phyloP scores from a whole-genome alignment of 2,113 vertebrate genomes.

The Lepisosteus osseus region DNA sequence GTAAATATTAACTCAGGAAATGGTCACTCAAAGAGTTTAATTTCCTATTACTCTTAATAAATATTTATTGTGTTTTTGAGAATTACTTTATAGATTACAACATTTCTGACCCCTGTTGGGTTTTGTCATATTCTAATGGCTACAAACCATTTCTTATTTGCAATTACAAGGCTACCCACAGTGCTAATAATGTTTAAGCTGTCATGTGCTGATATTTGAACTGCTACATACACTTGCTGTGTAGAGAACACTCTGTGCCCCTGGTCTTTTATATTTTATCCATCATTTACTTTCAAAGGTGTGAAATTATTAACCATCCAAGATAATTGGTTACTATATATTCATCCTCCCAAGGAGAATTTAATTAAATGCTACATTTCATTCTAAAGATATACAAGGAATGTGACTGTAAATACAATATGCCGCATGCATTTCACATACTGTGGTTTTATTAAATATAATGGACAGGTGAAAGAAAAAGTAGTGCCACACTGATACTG shows the following conservation, averaged over 20 bases:
- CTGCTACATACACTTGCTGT: constrained; percentile 18
- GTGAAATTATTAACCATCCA: neutral
- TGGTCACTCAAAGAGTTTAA: constrained; percentile 11
- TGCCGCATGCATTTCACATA: too few species aligned
- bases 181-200: constrained; percentile 36
- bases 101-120: constrained; percentile 26
- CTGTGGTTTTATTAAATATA: too few species aligned
- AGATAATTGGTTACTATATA: too few species aligned
- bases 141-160: constrained; percentile 30
- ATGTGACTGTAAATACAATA: too few species aligned
- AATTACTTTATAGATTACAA: neutral
- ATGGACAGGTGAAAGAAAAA: too few species aligned
- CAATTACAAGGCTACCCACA: constrained; percentile 37
- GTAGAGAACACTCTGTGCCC: constrained; percentile 19
- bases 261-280: neutral
- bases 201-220: constrained; percentile 29
- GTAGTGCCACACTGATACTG: too few species aligned
- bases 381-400: too few species aligned
- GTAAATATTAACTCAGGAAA: constrained; percentile 13
- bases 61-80: too few species aligned
- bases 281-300: neutral
- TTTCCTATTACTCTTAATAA: neutral
- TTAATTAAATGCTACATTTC: too few species aligned
- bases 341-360: too few species aligned
- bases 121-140: constrained; percentile 31